Evolutionary conservation across 2,797 vertebrate species (phyloP), one percentile per base, ranked within the genome.

Genomic region (Rhincodon typus): DNA sequence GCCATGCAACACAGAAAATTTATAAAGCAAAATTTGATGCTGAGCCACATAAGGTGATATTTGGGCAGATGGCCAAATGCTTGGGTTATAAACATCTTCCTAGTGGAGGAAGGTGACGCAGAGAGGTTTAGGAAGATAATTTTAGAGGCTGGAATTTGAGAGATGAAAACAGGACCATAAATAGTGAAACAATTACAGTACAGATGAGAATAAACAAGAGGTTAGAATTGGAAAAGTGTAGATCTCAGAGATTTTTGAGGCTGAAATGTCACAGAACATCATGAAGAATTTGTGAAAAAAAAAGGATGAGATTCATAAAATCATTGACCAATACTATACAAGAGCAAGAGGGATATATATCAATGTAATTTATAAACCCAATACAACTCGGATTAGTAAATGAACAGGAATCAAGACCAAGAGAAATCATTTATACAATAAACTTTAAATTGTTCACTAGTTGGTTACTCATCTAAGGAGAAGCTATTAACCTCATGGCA

Each of bases 391-490:
- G 3, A 94, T 10, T 23, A 10, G 23, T 12, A 69, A 38, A 94
- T 38, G 53, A 69, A 27, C 46, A 84, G 25, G 38, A 8, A 84
- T 23, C 42, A 25, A 21, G 21, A 19, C 42, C 5, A 21, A 84
- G 19, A 84, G n/a, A 38, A 82, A n/a, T 17, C 6, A 93, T n/a
- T 93, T 69, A 38, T 70, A 38, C 91, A 94, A 70, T 34, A 42
- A 1, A 12, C 38, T 94, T 15, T 69, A 67, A 70, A 42, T 67
- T 69, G 38, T 94, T 94, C 67, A 46, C 27, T 66, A 91, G 19
- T 62, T 91, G 88, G 30, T 62, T 91, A 91, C n/a, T 38, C 91
- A 94, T 69, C 67, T 94, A 38, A 42, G 66, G 38, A 94, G 34
- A 94, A 69, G 10, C 66, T 17, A 94, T 94, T 94, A 94, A 94